These are phyloP conservation scores for Oceanodroma tethys DNA, from an alignment of 2,113 vertebrate genomes.

Conservation along the genomic window DNA sequence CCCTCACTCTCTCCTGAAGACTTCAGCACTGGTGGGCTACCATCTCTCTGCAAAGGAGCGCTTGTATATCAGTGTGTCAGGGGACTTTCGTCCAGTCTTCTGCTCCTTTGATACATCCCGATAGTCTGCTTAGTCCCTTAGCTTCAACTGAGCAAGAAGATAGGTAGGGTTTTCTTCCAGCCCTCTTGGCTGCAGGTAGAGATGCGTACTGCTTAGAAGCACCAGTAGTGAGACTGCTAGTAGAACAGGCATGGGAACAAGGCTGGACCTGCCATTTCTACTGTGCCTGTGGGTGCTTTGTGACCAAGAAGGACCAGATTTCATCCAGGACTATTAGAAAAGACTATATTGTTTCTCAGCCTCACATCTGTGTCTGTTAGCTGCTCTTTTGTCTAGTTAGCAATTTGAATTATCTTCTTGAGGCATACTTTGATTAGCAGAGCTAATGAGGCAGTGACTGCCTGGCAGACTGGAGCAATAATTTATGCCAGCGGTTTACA, in stretches of 20 bases:
- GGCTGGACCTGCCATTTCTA: neutral
- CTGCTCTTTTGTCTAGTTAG: neutral
- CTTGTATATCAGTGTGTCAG: neutral
- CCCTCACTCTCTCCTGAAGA: neutral
- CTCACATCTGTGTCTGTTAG: neutral
- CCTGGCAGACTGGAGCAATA: neutral
- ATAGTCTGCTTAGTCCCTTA: neutral
- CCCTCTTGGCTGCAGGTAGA: neutral
- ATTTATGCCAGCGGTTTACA: neutral
- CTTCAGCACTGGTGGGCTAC: neutral
- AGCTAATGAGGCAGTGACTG: constrained; percentile 9
- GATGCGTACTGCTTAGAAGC: neutral
- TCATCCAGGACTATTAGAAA: neutral
- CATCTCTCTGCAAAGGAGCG: neutral
- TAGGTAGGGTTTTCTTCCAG: neutral
- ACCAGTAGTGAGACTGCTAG: neutral
- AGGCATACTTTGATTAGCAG: constrained; percentile 31
- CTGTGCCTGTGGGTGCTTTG: neutral
- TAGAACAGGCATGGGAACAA: neutral
- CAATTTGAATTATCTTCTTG: neutral
- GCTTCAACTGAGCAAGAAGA: neutral
- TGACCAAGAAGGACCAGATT: neutral
- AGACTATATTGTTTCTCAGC: neutral
- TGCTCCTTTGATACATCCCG: neutral
- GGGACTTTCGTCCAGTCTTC: neutral